These are phyloP conservation scores for Telmatherina bonti DNA, from an alignment of 2,797 vertebrate species.

Conservation along the genomic window DNA sequence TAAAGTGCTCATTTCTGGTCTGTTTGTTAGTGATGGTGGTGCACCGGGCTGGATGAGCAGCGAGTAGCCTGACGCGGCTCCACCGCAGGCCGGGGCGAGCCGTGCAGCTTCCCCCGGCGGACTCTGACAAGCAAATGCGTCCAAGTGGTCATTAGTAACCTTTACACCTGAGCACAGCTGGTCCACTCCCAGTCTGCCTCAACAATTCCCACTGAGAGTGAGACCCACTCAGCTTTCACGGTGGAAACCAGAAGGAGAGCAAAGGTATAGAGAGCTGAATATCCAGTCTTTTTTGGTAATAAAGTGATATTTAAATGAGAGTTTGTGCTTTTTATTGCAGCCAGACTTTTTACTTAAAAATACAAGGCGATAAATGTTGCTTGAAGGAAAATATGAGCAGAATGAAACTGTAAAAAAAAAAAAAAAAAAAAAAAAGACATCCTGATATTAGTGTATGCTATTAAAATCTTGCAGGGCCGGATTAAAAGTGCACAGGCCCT, in stretches of 20 bases:
- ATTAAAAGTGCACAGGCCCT: no score
- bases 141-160: slow-evolving; percentile 21
- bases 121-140: slow-evolving; percentile 35
- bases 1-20: slow-evolving; percentile 32
- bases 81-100: slow-evolving; percentile 67
- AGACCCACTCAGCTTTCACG: slow-evolving; percentile 67
- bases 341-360: not conserved
- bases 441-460: not conserved
- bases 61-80: slow-evolving; percentile 63
- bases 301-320: not conserved
- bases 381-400: not conserved
- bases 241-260: slow-evolving; percentile 82
- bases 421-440: no score
- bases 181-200: slow-evolving; percentile 20
- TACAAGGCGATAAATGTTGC: not conserved
- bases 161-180: slow-evolving; percentile 18
- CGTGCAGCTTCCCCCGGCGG: slow-evolving; percentile 38
- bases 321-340: not conserved
- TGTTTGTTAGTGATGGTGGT: slow-evolving; percentile 40
- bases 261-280: slow-evolving; percentile 62
- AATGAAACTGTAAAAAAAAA: not conserved
- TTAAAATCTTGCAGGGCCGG: not conserved
- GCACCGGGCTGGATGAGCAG: slow-evolving; percentile 49
- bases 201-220: slow-evolving; percentile 51
- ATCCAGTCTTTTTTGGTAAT: not conserved